These are phyloP conservation scores for Drosophila bocqueti DNA, from an alignment of 1,140 invertebrate genomes.

Conservation along the genomic window DNA sequence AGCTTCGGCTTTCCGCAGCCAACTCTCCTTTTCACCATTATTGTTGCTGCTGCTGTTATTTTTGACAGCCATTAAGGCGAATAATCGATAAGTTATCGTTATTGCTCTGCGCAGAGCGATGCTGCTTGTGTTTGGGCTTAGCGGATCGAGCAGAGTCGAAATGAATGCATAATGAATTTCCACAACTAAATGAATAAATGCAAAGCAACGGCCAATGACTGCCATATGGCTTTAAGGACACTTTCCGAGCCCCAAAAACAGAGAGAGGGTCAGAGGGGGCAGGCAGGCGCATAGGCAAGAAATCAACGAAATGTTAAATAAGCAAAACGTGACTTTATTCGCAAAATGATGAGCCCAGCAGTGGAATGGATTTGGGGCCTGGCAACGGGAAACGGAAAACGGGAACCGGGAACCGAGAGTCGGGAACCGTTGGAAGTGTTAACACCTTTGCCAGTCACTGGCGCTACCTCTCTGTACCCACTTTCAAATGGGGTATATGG, in stretches of 20 bases:
- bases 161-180: conserved; percentile 54
- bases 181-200: conserved; percentile 56
- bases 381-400: no score
- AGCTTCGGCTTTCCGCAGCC: neutral
- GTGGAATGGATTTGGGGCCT: neutral
- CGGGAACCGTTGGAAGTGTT: conserved; percentile 24
- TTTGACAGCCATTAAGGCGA: conserved; percentile 34
- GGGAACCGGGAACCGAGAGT: neutral
- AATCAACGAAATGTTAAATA: conserved; percentile 83
- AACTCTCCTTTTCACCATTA: neutral
- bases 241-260: neutral
- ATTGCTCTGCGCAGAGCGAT: conserved; percentile 10
- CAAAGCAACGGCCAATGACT: conserved; percentile 33
- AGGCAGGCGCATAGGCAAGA: conserved; percentile 7
- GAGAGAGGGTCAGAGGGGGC: neutral
- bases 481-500: neutral
- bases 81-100: conserved; percentile 51
- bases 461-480: conserved; percentile 12
- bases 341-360: conserved; percentile 68
- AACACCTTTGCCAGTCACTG: conserved; percentile 61
- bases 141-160: conserved; percentile 19
- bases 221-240: conserved; percentile 48
- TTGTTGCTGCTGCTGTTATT: conserved; percentile 7
- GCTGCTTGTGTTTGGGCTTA: conserved; percentile 36
- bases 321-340: conserved; percentile 82